Evolutionary conservation across 2,797 vertebrate species (phyloP).

Genomic region (Borostomias antarcticus): DNA sequence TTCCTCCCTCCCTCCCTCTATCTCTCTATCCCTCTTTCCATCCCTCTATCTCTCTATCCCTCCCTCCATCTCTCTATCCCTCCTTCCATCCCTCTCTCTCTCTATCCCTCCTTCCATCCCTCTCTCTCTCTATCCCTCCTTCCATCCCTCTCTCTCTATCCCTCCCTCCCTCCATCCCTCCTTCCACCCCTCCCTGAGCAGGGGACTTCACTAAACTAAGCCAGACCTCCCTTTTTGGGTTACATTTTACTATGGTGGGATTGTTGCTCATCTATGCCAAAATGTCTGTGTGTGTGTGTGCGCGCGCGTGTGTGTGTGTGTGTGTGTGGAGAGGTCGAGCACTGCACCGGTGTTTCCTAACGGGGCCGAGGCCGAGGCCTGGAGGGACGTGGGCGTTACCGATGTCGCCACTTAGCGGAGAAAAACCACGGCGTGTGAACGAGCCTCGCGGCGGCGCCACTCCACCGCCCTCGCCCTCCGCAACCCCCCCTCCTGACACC

Average conservation of each 20-base stretch:
- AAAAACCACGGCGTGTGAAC: too few species aligned
- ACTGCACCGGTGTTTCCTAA: slow-evolving; percentile 22
- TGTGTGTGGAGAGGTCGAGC: too few species aligned
- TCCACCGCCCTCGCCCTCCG: too few species aligned
- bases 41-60: slow-evolving; percentile 28
- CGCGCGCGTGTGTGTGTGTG: slow-evolving; percentile 11
- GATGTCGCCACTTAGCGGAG: slow-evolving; percentile 9
- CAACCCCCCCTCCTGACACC: too few species aligned
- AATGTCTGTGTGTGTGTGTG: slow-evolving; percentile 14
- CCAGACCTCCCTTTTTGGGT: slow-evolving; percentile 14
- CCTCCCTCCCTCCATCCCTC: too few species aligned
- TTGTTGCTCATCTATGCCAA: slow-evolving; percentile 24
- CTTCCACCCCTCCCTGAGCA: slow-evolving; percentile 5
- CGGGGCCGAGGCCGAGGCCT: slow-evolving; percentile 30
- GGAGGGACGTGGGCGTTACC: slow-evolving; percentile 10
- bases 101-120: too few species aligned
- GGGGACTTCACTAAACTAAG: slow-evolving; percentile 29
- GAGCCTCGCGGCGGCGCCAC: too few species aligned
- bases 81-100: too few species aligned
- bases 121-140: slow-evolving; percentile 39
- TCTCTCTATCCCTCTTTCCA: too few species aligned
- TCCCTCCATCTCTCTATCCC: slow-evolving; percentile 21
- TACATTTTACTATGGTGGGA: slow-evolving; percentile 23
- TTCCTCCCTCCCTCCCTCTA: too few species aligned
- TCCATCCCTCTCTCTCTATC: slow-evolving; percentile 8